Evolutionary conservation across 2,113 vertebrate species (phyloP).

Genomic region (Oncorhynchus mykiss): DNA sequence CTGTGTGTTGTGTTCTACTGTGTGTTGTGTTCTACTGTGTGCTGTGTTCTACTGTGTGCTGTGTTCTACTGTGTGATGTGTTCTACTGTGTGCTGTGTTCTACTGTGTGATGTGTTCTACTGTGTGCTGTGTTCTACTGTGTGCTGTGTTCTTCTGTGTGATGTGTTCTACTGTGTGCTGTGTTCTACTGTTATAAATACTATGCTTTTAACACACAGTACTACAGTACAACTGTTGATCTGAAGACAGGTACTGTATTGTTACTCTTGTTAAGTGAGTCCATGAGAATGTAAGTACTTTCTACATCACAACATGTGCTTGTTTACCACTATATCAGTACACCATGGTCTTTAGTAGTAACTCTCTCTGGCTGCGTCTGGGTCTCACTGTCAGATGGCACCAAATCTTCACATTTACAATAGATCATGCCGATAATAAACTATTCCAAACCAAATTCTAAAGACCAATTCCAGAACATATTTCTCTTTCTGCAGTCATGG

Average conservation of each 20-base stretch:
- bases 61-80: neutral
- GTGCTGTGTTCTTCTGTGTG: neutral
- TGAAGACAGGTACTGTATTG: conserved; percentile 22
- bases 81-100: neutral
- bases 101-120: neutral
- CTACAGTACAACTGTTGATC: conserved; percentile 4
- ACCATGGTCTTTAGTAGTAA: neutral
- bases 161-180: neutral
- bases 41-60: neutral
- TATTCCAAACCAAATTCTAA: neutral
- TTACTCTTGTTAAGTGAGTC: conserved; percentile 2
- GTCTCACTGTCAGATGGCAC: neutral
- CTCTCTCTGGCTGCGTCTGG: neutral
- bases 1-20: neutral
- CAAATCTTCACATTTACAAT: too few species aligned
- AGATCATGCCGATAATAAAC: too few species aligned
- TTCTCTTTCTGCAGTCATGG: neutral
- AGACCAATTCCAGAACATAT: neutral
- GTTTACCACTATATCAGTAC: neutral
- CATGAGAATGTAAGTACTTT: neutral
- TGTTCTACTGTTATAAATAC: neutral
- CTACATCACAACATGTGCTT: too few species aligned
- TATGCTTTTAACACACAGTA: conserved; percentile 27
- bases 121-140: neutral
- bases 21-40: neutral